Evolutionary conservation across 1,140 invertebrate genomes (phyloP).

Genomic region (Bombus impatiens): DNA sequence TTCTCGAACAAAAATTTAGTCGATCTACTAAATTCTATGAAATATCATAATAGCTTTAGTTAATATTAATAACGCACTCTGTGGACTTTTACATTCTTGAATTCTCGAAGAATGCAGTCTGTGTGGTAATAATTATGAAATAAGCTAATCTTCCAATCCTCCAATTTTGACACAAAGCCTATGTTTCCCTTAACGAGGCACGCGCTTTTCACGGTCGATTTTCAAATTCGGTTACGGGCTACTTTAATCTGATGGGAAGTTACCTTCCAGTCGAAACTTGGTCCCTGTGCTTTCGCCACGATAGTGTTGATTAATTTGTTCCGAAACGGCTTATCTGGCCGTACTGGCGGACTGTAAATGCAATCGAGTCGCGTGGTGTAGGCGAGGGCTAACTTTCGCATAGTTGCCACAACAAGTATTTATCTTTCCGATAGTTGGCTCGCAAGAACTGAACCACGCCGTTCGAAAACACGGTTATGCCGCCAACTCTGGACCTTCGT

Average conservation of each 20-base stretch:
- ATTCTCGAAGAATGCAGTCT: no score
- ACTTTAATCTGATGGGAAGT: conserved; percentile 40
- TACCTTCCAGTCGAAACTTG: conserved; percentile 8
- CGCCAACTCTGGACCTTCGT: no score
- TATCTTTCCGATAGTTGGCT: conserved; percentile 19
- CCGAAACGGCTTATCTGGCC: conserved; percentile 36
- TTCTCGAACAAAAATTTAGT: no score
- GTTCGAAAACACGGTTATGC: not conserved
- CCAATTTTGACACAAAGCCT: no score
- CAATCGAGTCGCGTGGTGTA: conserved; percentile 27
- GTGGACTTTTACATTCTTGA: no score
- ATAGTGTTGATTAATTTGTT: conserved; percentile 52
- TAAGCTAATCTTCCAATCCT: no score
- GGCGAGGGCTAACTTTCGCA: conserved; percentile 21
- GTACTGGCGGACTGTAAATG: conserved; percentile 31
- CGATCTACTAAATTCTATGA: no score
- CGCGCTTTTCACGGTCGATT: conserved; percentile 23
- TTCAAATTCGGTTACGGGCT: conserved; percentile 31
- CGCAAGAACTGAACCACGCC: not conserved
- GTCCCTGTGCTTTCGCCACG: conserved; percentile 12
- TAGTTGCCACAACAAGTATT: conserved; percentile 25
- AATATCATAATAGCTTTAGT: no score
- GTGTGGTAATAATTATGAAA: no score
- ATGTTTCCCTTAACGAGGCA: not conserved
- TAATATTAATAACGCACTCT: no score